Evolutionary conservation across 2,113 vertebrate species (phyloP).

Genomic region (Aptenodytes forsteri): DNA sequence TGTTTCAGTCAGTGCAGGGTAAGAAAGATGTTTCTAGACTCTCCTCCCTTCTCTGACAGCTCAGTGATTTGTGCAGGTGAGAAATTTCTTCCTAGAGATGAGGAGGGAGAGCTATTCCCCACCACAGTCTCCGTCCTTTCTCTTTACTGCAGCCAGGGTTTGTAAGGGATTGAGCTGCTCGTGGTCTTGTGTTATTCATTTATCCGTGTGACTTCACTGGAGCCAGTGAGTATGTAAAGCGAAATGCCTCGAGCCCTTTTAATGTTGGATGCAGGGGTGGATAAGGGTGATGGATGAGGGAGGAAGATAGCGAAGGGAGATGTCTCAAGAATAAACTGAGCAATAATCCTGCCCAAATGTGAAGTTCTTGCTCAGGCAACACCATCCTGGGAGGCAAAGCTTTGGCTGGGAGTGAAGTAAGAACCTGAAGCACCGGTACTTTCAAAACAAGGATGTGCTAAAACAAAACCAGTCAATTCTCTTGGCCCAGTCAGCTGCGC

Average conservation of each 20-base stretch:
- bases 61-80: background rate
- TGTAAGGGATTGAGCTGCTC: background rate
- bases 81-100: background rate
- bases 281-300: background rate
- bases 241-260: background rate
- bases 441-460: background rate
- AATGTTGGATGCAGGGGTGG: background rate
- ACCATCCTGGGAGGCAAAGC: background rate
- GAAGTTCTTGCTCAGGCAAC: background rate
- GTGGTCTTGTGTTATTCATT: rapidly evolving
- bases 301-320: background rate
- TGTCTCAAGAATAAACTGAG: background rate
- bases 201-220: background rate
- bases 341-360: background rate
- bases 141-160: rapidly evolving
- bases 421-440: background rate
- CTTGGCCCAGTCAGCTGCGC: background rate
- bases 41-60: background rate
- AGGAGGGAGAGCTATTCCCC: background rate
- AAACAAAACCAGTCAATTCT: background rate
- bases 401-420: background rate
- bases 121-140: background rate
- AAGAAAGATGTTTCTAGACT: background rate
- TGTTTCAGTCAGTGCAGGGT: background rate
- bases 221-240: rapidly evolving